Evolutionary conservation across 2,888 invertebrate genomes (phyloP).

Genomic region (Euproctis similis): DNA sequence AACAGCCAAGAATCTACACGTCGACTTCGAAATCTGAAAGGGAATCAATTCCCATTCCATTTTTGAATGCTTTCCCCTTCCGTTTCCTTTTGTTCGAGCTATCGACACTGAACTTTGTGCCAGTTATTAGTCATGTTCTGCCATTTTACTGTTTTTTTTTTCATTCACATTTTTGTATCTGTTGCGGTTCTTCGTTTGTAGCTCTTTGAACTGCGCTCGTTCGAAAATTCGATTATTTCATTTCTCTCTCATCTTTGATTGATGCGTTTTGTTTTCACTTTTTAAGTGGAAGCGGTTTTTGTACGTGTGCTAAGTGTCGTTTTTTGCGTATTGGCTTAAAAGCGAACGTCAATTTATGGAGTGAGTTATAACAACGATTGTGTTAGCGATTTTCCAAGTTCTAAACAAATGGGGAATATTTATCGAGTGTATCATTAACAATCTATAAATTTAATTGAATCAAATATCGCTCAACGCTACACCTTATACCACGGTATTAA

Average conservation of each 20-base stretch:
- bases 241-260: slow-evolving; percentile 71
- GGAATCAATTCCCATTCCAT: slow-evolving; percentile 34
- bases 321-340: slow-evolving; percentile 35
- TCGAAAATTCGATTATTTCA: slow-evolving; percentile 69
- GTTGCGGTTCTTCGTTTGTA: slow-evolving; percentile 64
- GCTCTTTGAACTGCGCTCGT: slow-evolving; percentile 67
- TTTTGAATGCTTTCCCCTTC: slow-evolving; percentile 50
- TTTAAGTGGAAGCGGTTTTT: slow-evolving; percentile 47
- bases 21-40: slow-evolving; percentile 23
- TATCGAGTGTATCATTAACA: no score
- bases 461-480: no score
- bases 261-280: slow-evolving; percentile 57
- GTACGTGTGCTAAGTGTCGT: slow-evolving; percentile 52
- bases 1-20: no score
- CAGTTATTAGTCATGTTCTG: slow-evolving; percentile 64
- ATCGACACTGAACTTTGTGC: slow-evolving; percentile 65
- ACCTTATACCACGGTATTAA: no score
- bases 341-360: slow-evolving; percentile 26
- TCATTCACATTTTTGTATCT: slow-evolving; percentile 53
- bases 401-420: no score
- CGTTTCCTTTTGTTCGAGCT: slow-evolving; percentile 54
- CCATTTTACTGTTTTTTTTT: slow-evolving; percentile 28
- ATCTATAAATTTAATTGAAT: no score
- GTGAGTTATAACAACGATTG: slow-evolving; percentile 11
- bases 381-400: slow-evolving; percentile 3